Conservation (phyloP, 2,113 vertebrate species). For the Forbesichthys papilliferus region DNA sequence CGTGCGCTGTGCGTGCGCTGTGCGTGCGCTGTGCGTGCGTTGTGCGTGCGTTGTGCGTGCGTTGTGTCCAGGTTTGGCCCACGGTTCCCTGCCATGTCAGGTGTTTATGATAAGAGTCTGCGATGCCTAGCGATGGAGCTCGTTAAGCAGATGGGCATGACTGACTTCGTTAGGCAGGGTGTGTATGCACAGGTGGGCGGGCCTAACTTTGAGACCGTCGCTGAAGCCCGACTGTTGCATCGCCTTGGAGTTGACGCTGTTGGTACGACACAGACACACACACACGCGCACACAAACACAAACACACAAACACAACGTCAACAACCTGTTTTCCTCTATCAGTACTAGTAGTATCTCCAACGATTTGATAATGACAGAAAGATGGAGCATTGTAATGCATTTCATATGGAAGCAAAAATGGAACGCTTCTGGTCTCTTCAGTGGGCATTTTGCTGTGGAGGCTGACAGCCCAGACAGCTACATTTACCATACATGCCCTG, state of each 20-base stretch:
- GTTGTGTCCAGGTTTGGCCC: conserved; percentile 74
- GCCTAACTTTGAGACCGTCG: conserved; percentile 80
- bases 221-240: conserved; percentile 78
- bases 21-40: not conserved
- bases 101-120: conserved; percentile 77
- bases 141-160: conserved; percentile 65
- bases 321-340: no score
- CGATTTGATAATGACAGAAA: not conserved
- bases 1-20: not conserved
- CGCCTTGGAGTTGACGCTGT: conserved; percentile 80
- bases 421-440: no score
- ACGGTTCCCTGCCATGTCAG: conserved; percentile 80
- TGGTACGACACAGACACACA: conserved; percentile 62
- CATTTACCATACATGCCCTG: no score
- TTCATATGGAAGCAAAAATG: no score
- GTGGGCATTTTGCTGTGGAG: no score
- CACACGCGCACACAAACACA: not conserved
- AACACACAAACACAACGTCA: no score
- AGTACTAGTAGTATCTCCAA: not conserved
- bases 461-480: no score
- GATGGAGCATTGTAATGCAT: not conserved
- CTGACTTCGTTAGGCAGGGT: conserved; percentile 70
- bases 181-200: conserved; percentile 83
- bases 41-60: not conserved
- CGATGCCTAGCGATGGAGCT: conserved; percentile 70